phyloP scores from a whole-genome alignment of 2,797 vertebrate genomes.

The Orestias chungarensis region DNA sequence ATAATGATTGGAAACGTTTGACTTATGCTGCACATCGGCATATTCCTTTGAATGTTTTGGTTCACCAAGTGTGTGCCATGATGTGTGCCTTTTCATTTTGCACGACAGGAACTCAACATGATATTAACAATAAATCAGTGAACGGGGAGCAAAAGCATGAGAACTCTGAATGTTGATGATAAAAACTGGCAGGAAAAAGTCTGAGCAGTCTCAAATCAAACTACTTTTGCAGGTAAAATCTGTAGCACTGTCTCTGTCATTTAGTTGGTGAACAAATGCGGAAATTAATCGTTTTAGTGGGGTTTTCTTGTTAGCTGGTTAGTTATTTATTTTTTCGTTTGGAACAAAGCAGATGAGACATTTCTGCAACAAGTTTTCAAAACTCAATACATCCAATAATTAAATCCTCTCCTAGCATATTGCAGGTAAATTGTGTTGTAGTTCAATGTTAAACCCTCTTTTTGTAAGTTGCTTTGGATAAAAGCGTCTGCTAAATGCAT shows the following conservation, averaged over 20 bases:
- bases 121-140: conserved; percentile 67
- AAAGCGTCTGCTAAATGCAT: no score
- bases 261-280: not conserved
- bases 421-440: no score
- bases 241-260: not conserved
- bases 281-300: not conserved
- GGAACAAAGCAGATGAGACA: not conserved
- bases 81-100: conserved; percentile 62
- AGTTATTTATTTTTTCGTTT: not conserved
- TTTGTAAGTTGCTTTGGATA: no score
- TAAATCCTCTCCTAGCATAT: no score
- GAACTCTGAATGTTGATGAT: conserved; percentile 43
- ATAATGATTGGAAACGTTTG: conserved; percentile 41
- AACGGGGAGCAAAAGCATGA: conserved; percentile 44
- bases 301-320: no score
- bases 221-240: not conserved
- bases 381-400: no score
- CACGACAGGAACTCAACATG: conserved; percentile 60
- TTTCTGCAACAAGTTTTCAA: not conserved
- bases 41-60: conserved; percentile 55
- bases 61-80: conserved; percentile 43
- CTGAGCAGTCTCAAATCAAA: not conserved
- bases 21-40: conserved; percentile 48
- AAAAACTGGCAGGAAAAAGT: conserved; percentile 46
- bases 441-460: no score